A percentile compares a stretch with the other conserved stretches of the same genome.
Evolutionary conservation across 2,797 vertebrate genomes (phyloP).

Genomic region (Myotis vivesi): DNA sequence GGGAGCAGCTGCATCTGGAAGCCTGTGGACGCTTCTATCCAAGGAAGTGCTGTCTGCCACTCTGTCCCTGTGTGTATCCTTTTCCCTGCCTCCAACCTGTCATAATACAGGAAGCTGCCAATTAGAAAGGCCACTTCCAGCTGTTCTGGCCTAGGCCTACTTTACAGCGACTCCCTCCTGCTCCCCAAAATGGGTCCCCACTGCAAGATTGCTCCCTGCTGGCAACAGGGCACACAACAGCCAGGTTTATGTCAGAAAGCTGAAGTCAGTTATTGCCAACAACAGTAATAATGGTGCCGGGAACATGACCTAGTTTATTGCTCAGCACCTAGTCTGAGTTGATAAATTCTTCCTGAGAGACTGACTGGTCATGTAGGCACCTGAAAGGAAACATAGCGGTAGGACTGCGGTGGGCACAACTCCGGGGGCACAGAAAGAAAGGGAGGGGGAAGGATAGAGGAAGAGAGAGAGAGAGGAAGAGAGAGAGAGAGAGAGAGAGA

Average conservation of each 20-base stretch:
- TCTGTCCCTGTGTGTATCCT: background rate
- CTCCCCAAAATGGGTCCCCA: background rate
- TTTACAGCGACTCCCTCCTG: background rate
- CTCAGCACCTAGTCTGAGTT: conserved; percentile 58
- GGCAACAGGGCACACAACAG: conserved; percentile 3
- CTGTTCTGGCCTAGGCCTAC: background rate
- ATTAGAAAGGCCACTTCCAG: conserved; percentile 50
- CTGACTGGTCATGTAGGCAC: background rate
- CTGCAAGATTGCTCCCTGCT: conserved; percentile 46
- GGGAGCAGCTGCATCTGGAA: background rate
- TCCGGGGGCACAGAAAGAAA: too few relatives aligned
- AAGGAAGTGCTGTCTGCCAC: conserved; percentile 4
- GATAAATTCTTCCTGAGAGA: conserved; percentile 51
- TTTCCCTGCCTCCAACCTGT: conserved; percentile 52
- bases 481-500: background rate
- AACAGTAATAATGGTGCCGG: conserved; percentile 38
- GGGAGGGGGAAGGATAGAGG: too few relatives aligned
- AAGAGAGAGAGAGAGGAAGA: background rate
- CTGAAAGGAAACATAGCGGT: background rate
- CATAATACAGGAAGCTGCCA: background rate
- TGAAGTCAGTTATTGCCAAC: conserved; percentile 61
- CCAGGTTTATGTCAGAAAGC: conserved; percentile 58
- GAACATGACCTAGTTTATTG: conserved; percentile 62
- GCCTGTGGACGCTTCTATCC: background rate
- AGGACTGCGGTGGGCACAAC: background rate